Evolutionary conservation across 2,113 vertebrate genomes (phyloP).

Genomic region (Elanus axillaris): DNA sequence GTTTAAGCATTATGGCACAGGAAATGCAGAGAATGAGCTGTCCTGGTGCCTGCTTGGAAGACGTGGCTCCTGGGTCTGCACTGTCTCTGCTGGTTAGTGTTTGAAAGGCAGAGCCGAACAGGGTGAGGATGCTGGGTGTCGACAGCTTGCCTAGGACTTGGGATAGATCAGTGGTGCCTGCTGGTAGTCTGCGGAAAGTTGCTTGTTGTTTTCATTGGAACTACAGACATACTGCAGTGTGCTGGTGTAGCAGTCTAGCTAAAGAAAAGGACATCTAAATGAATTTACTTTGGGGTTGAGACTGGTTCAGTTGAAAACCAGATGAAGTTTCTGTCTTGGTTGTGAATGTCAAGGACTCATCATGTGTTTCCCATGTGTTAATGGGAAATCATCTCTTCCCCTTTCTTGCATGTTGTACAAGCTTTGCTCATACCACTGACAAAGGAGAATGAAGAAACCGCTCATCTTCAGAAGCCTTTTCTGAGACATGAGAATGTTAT

Average conservation of each 20-base stretch:
- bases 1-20: fast-evolving
- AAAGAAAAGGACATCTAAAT: neutral
- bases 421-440: neutral
- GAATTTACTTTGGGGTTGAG: neutral
- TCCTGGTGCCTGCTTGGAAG: neutral
- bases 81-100: fast-evolving
- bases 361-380: neutral
- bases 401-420: neutral
- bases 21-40: neutral
- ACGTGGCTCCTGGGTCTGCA: neutral
- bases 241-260: neutral
- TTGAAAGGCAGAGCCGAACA: fast-evolving
- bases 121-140: fast-evolving
- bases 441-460: neutral
- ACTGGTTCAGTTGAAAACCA: fast-evolving
- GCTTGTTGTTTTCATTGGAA: fast-evolving
- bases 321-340: neutral
- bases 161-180: fast-evolving
- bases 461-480: neutral
- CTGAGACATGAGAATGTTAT: neutral
- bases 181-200: neutral
- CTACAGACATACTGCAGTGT: neutral
- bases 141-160: fast-evolving
- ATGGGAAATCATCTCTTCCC: neutral
- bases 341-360: neutral